Evolutionary conservation across 1,140 invertebrate genomes (phyloP).

Genomic region (Philopotamus ludificatus): DNA sequence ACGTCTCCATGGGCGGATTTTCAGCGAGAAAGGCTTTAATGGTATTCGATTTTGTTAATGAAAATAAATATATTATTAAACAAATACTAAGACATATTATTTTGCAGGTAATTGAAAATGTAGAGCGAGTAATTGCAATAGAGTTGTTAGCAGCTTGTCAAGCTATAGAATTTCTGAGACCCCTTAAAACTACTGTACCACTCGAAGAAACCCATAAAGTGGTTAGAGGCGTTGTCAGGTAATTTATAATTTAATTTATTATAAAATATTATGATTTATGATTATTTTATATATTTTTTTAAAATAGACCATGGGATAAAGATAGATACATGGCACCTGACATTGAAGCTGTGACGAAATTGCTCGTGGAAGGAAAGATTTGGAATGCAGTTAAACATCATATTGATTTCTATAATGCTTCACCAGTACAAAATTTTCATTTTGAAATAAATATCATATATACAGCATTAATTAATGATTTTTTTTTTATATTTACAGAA

Average conservation of each 20-base stretch:
- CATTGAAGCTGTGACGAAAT: constrained; percentile 61
- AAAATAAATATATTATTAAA: not conserved
- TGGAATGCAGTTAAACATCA: constrained; percentile 56
- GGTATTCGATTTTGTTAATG: constrained; percentile 39
- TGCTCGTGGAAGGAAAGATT: constrained; percentile 61
- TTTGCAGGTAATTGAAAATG: constrained; percentile 63
- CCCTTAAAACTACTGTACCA: constrained; percentile 68
- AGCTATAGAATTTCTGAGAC: constrained; percentile 73
- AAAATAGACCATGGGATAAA: constrained; percentile 61
- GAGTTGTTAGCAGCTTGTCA: constrained; percentile 72
- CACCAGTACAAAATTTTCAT: constrained; percentile 44
- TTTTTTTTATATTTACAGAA: constrained; percentile 44
- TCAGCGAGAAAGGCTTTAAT: constrained; percentile 65
- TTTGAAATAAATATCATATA: not conserved
- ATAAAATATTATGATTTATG: not conserved
- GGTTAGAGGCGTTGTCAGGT: constrained; percentile 60
- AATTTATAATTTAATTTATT: constrained; percentile 25
- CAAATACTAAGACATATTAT: not conserved
- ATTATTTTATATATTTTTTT: constrained; percentile 10
- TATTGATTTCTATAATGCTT: constrained; percentile 52
- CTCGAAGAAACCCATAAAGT: constrained; percentile 68
- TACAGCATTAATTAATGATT: constrained; percentile 19
- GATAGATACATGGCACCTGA: constrained; percentile 70
- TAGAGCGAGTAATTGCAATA: constrained; percentile 69
- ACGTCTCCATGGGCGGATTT: constrained; percentile 76